Evolutionary conservation across 2,888 invertebrate species (phyloP).

Genomic region (Saturnia pavonia): DNA sequence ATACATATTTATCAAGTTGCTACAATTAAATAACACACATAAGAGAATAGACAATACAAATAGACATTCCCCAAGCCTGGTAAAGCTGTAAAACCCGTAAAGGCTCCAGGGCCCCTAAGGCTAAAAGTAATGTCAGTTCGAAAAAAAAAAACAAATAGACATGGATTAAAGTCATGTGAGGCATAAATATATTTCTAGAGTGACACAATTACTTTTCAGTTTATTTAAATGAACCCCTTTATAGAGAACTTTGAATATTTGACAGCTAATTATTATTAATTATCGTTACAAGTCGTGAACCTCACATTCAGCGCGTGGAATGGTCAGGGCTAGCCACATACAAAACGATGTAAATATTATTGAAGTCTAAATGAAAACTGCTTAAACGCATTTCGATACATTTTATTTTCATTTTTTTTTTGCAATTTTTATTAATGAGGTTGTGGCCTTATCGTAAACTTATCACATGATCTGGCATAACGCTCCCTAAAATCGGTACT

Average conservation of each 20-base stretch:
- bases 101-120: too few species aligned
- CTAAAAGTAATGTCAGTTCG: too few species aligned
- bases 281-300: background rate
- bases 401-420: background rate
- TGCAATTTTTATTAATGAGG: too few species aligned
- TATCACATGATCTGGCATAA: background rate
- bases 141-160: background rate
- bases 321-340: background rate
- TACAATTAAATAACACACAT: too few species aligned
- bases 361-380: background rate
- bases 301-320: background rate
- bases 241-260: background rate
- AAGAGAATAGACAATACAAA: too few species aligned
- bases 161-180: background rate
- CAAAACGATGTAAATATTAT: background rate
- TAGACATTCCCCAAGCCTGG: too few species aligned
- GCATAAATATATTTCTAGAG: background rate
- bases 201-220: background rate
- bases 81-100: too few species aligned
- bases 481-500: background rate
- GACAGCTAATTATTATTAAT: background rate
- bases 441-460: too few species aligned
- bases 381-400: background rate
- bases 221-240: background rate
- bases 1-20: too few species aligned